Evolutionary conservation across 2,888 invertebrate species (phyloP).

Genomic region (Pocota personata): DNA sequence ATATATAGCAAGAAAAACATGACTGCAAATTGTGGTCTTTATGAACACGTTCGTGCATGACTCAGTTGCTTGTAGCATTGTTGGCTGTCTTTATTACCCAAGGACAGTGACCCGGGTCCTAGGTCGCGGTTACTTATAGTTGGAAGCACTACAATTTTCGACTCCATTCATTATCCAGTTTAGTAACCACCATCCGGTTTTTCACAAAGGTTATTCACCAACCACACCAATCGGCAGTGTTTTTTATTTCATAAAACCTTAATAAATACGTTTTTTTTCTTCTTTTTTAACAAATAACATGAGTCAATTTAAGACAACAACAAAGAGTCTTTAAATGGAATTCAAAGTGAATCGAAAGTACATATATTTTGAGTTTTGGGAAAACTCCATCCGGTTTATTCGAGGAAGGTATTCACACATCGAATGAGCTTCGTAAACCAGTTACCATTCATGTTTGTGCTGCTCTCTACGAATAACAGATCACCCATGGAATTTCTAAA

Average conservation of each 20-base stretch:
- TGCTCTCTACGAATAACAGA: not conserved
- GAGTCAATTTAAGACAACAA: constrained; percentile 1
- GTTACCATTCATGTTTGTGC: not conserved
- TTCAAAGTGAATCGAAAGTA: no score
- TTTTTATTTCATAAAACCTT: not conserved
- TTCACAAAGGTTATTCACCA: not conserved
- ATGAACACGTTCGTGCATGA: no score
- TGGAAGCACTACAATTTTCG: no score
- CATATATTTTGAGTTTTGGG: not conserved
- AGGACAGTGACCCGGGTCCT: no score
- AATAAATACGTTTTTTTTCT: not conserved
- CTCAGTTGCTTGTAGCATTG: no score
- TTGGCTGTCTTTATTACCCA: no score
- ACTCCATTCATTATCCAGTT: not conserved
- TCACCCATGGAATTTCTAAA: not conserved
- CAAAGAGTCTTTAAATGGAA: not conserved
- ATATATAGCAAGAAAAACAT: no score
- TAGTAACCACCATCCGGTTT: not conserved
- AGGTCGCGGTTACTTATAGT: no score
- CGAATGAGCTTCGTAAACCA: not conserved
- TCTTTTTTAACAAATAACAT: not conserved
- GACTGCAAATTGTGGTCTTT: no score
- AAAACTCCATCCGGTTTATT: constrained; percentile 4
- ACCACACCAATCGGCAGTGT: not conserved
- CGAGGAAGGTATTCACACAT: not conserved